Conservation (phyloP, 2,888 invertebrate species). For the Nycteola revayana region DNA sequence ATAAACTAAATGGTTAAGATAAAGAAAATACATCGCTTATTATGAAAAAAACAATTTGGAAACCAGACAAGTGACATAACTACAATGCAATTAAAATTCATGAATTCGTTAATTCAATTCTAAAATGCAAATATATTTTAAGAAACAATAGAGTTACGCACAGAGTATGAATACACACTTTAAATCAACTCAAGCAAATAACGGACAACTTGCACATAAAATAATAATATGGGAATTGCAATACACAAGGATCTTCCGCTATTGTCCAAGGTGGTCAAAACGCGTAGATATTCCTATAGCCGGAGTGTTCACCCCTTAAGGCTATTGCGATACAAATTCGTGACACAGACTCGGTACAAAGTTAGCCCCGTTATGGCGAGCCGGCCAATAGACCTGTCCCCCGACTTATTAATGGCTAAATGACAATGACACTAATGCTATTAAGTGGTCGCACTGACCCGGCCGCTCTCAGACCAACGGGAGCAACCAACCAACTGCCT, state of each 20-base stretch:
- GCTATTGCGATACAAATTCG: constrained; percentile 61
- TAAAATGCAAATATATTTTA: constrained; percentile 1
- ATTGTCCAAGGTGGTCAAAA: constrained; percentile 30
- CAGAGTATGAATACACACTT: too few species aligned
- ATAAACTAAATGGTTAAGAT: too few species aligned
- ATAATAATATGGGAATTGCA: too few species aligned
- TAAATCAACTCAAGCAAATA: too few species aligned
- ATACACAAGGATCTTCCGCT: too few species aligned
- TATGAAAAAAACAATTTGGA: too few species aligned
- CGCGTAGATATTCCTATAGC: constrained; percentile 33
- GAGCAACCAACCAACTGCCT: constrained; percentile 39
- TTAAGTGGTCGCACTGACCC: constrained; percentile 60
- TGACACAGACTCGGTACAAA: constrained; percentile 59
- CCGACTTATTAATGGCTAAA: constrained; percentile 69
- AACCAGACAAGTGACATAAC: too few species aligned
- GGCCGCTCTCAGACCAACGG: constrained; percentile 51
- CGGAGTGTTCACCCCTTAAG: constrained; percentile 32
- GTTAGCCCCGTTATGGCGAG: constrained; percentile 60
- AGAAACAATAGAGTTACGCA: constrained; percentile 9
- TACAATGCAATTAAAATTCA: too few species aligned
- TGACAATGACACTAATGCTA: constrained; percentile 76
- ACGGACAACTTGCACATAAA: too few species aligned
- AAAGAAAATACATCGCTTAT: too few species aligned
- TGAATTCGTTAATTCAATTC: too few species aligned
- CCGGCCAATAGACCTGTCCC: constrained; percentile 71